These are phyloP conservation scores for Ahaetulla prasina DNA, from an alignment of 2,113 vertebrate species.

Conservation along the genomic window DNA sequence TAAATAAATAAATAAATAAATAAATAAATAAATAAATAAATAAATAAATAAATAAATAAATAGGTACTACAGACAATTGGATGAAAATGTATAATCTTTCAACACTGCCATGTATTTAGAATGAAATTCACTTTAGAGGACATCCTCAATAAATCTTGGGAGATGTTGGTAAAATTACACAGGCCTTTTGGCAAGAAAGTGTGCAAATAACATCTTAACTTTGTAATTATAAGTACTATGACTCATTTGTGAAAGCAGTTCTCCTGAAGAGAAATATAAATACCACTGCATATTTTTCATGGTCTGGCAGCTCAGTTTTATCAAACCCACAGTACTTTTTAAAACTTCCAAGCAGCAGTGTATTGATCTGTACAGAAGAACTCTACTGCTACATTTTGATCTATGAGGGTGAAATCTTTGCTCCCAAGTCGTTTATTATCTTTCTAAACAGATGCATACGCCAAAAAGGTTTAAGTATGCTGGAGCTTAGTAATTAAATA, in stretches of 20 bases:
- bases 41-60: too few relatives aligned
- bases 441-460: not conserved
- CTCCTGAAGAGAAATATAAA: not conserved
- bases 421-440: conserved; percentile 18
- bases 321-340: not conserved
- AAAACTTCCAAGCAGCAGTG: not conserved
- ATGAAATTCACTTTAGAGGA: not conserved
- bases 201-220: not conserved
- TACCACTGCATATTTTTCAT: not conserved
- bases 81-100: not conserved
- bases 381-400: conserved; percentile 31
- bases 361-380: conserved; percentile 6
- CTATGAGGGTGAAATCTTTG: conserved; percentile 16
- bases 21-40: too few relatives aligned
- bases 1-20: too few relatives aligned
- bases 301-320: not conserved
- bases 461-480: not conserved
- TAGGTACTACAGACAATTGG: not conserved
- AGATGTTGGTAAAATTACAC: not conserved
- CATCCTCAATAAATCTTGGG: not conserved
- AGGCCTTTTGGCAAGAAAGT: not conserved
- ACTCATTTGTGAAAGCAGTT: not conserved
- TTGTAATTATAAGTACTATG: not conserved
- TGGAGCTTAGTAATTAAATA: conserved; percentile 9
- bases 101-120: not conserved